Conservation (phyloP, 2,113 vertebrate species). For the Ornithorhynchus anatinus region DNA sequence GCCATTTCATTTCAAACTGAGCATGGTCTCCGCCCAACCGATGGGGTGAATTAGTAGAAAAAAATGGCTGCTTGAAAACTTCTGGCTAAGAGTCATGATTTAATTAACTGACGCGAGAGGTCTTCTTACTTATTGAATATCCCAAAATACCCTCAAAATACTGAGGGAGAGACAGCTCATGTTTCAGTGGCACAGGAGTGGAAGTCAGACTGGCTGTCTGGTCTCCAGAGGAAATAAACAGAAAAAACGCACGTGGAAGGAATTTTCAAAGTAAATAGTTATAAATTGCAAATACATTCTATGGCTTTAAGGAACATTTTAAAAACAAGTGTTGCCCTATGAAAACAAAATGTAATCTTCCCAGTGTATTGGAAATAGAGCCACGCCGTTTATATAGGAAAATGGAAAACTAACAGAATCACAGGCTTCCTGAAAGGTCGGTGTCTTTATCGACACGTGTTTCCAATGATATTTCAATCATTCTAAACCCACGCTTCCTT, state of each 20-base stretch:
- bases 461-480: conserved; percentile 15
- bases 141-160: neutral
- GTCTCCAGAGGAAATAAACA: neutral
- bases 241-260: neutral
- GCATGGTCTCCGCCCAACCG: too few species aligned
- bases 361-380: neutral
- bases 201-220: neutral
- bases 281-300: neutral
- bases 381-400: conserved; percentile 1
- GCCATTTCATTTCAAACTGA: too few species aligned
- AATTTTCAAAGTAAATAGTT: neutral
- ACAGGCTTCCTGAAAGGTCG: neutral
- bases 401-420: neutral
- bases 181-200: conserved; percentile 4
- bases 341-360: neutral
- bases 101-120: conserved; percentile 1
- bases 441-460: neutral
- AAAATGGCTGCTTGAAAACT: neutral
- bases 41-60: neutral
- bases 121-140: conserved; percentile 18
- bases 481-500: neutral
- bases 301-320: neutral
- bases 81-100: conserved; percentile 3
- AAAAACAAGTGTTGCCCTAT: conserved; percentile 9
- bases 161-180: neutral